phyloP scores from a whole-genome alignment of 2,797 vertebrate species.

The Protonibea diacanthus region DNA sequence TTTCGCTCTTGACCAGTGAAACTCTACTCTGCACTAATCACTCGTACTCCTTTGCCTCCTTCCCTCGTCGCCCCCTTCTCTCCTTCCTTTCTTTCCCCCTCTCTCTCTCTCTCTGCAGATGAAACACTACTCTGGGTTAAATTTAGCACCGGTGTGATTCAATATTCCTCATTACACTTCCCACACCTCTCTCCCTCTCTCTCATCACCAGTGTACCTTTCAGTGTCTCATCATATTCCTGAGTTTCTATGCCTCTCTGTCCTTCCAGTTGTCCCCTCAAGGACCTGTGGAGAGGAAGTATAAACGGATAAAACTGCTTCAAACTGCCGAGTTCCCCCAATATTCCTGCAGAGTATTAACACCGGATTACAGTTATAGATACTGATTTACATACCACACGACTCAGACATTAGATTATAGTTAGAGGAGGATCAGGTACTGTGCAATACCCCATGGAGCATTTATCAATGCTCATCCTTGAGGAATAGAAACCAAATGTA shows the following conservation, averaged over 20 bases:
- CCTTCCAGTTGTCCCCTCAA: constrained; percentile 7
- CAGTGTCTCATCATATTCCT: constrained; percentile 50
- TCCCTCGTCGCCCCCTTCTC: constrained; percentile 37
- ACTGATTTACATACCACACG: not conserved
- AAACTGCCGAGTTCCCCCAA: not conserved
- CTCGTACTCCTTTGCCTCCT: constrained; percentile 37
- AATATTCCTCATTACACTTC: constrained; percentile 76
- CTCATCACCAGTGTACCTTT: constrained; percentile 51
- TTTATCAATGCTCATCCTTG: not conserved
- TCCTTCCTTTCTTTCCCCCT: constrained; percentile 46
- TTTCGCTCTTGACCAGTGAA: constrained; percentile 49
- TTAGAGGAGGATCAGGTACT: not conserved
- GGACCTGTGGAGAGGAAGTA: not conserved
- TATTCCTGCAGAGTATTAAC: not conserved
- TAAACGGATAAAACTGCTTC: not conserved
- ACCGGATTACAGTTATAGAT: not conserved
- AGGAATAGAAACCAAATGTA: not conserved
- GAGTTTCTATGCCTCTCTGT: constrained; percentile 16
- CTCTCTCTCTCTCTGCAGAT: constrained; percentile 46
- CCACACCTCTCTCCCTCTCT: constrained; percentile 67
- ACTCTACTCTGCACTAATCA: constrained; percentile 56
- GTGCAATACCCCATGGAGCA: not conserved
- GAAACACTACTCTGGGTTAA: constrained; percentile 83
- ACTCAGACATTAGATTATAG: not conserved
- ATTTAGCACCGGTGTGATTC: constrained; percentile 80